These are phyloP conservation scores for Bombus cullumanus DNA, from an alignment of 1,140 invertebrate species.

Conservation along the genomic window DNA sequence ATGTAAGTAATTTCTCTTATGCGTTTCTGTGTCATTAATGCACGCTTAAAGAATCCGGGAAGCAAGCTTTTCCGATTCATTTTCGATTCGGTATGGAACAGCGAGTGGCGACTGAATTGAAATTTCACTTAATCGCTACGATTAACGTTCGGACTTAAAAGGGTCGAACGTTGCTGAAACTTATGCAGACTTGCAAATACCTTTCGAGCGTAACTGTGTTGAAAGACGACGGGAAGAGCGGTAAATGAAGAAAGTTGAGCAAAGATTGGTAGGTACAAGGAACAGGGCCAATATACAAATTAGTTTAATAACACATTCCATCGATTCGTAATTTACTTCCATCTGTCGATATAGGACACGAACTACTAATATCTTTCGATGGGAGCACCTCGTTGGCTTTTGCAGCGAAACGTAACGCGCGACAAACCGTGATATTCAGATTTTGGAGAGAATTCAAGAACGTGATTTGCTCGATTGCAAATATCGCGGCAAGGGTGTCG, in stretches of 20 bases:
- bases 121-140: background rate
- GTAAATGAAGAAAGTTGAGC: background rate
- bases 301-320: background rate
- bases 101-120: background rate
- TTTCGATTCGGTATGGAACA: no score
- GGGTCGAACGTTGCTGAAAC: background rate
- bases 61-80: no score
- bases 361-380: background rate
- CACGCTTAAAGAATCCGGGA: background rate
- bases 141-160: slow-evolving; percentile 33
- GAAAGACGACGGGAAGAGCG: background rate
- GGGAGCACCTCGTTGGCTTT: no score
- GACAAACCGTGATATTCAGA: background rate
- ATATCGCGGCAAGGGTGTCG: background rate
- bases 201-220: background rate
- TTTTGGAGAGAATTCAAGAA: background rate
- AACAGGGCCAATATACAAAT: background rate
- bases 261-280: background rate
- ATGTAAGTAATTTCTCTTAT: background rate
- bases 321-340: background rate
- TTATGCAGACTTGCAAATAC: background rate
- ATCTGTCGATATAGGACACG: no score
- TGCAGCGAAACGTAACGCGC: background rate
- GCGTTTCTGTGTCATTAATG: no score
- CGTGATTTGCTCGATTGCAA: background rate